Percentiles rank a stretch among this genome's conserved stretches.
phyloP scores from a whole-genome alignment of 2,113 vertebrate genomes.

The Rutilus rutilus region DNA sequence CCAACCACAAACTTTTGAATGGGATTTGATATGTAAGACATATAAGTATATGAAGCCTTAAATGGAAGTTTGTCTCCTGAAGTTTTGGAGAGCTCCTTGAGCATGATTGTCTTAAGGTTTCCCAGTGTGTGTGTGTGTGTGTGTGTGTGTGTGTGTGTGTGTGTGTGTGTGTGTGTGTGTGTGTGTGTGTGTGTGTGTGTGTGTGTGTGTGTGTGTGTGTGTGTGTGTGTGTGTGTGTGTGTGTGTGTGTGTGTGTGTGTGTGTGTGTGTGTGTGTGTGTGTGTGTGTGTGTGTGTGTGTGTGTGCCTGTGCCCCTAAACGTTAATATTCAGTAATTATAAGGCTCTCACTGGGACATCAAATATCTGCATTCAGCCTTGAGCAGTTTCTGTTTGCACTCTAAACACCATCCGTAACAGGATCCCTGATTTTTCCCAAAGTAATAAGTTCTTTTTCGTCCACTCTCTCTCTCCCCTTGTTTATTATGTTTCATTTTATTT shows the following conservation, averaged over 20 bases:
- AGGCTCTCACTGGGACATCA: constrained; percentile 10
- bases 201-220: neutral
- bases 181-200: neutral
- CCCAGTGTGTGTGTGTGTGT: neutral
- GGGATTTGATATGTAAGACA: too few relatives aligned
- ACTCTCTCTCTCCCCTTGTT: constrained; percentile 59
- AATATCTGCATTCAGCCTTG: constrained; percentile 53
- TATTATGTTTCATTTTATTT: constrained; percentile 65
- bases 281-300: neutral
- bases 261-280: neutral
- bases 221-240: neutral
- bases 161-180: neutral
- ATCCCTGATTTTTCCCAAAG: constrained; percentile 63
- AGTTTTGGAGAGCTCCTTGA: neutral
- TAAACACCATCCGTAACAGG: constrained; percentile 50
- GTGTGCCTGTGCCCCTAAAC: neutral
- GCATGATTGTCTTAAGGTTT: neutral
- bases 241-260: neutral
- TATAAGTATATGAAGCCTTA: neutral
- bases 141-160: neutral
- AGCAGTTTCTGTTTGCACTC: constrained; percentile 64
- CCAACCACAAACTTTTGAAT: too few relatives aligned
- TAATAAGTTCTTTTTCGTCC: constrained; percentile 67
- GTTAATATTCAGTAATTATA: constrained; percentile 22
- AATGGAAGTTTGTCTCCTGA: neutral